These are phyloP conservation scores for Cancer borealis DNA, from an alignment of 2,888 invertebrate genomes.

Conservation along the genomic window DNA sequence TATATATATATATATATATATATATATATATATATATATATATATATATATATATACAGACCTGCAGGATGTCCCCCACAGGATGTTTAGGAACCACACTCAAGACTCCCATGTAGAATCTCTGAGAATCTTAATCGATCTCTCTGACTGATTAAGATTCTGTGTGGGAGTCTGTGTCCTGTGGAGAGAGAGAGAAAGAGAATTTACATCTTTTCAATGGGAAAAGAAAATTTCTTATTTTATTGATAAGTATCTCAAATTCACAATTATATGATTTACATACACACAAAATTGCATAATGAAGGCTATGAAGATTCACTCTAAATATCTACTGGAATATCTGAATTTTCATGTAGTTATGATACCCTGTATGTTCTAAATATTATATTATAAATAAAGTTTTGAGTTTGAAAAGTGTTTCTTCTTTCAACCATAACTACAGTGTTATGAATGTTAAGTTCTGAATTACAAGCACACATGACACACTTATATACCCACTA, in stretches of 20 bases:
- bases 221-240: too few species aligned
- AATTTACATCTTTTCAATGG: too few species aligned
- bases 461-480: not conserved
- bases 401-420: not conserved
- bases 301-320: not conserved
- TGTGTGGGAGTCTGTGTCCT: too few species aligned
- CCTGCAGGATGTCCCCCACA: too few species aligned
- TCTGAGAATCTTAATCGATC: too few species aligned
- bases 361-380: not conserved
- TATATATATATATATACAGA: too few species aligned
- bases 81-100: too few species aligned
- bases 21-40: too few species aligned
- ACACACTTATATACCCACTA: not conserved
- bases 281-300: not conserved
- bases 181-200: too few species aligned
- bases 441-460: not conserved
- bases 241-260: not conserved
- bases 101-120: too few species aligned
- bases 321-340: not conserved
- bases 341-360: not conserved
- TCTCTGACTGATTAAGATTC: too few species aligned
- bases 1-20: too few species aligned
- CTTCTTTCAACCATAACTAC: slow-evolving; percentile 22
- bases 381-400: not conserved
- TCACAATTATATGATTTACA: not conserved